These are phyloP conservation scores for Hyposoter dolosus DNA, from an alignment of 2,888 invertebrate genomes.

Conservation along the genomic window DNA sequence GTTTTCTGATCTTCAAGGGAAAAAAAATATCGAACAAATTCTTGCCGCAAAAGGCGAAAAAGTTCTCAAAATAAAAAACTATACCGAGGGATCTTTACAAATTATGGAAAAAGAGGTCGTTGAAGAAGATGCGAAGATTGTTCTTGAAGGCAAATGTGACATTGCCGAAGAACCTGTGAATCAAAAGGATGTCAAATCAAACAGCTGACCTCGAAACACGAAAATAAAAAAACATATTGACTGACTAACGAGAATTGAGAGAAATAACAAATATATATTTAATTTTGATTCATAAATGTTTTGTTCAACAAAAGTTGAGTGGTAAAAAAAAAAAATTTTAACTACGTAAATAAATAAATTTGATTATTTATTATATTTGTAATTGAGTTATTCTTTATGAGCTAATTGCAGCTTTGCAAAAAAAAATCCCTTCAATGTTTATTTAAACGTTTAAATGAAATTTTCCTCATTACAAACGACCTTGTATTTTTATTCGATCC, in stretches of 20 bases:
- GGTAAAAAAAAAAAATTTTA: neutral
- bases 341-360: neutral
- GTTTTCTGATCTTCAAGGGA: slow-evolving; percentile 92
- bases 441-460: neutral
- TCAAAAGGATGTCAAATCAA: neutral
- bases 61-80: slow-evolving; percentile 86
- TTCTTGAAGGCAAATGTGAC: neutral
- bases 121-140: neutral
- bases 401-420: neutral
- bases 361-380: neutral
- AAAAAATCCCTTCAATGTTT: neutral
- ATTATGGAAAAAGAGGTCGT: slow-evolving; percentile 84
- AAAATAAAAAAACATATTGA: neutral
- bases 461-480: neutral
- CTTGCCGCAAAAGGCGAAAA: slow-evolving; percentile 94
- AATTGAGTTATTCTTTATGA: neutral
- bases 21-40: slow-evolving; percentile 95
- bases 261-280: neutral
- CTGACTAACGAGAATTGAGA: neutral
- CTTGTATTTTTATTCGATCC: neutral
- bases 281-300: neutral
- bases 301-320: neutral
- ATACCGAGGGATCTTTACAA: slow-evolving; percentile 85
- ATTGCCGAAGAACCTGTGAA: neutral
- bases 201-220: neutral